phyloP scores from a whole-genome alignment of 1,140 invertebrate species.

The Atta colombica region DNA sequence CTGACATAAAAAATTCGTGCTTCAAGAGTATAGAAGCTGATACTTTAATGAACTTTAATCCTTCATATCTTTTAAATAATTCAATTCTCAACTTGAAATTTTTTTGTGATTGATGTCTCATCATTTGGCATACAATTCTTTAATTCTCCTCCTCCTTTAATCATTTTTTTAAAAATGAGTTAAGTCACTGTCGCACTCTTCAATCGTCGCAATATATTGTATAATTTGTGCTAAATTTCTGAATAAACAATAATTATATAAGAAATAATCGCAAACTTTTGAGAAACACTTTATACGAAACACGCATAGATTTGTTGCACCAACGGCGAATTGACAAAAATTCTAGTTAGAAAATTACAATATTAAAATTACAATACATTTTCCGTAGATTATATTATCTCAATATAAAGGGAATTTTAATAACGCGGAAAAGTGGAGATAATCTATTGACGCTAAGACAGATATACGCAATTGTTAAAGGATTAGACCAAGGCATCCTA shows the following conservation, averaged over 20 bases:
- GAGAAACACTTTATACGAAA: slow-evolving; percentile 17
- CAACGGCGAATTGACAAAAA: not conserved
- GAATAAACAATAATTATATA: slow-evolving; percentile 20
- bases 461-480: not conserved
- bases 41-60: no score
- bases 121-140: not conserved
- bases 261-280: slow-evolving; percentile 2
- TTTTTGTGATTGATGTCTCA: no score
- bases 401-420: not conserved
- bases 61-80: no score
- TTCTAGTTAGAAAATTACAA: not conserved
- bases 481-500: no score
- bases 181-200: not conserved
- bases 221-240: not conserved
- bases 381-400: not conserved
- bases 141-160: not conserved
- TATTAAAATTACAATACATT: slow-evolving; percentile 1
- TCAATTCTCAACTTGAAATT: no score
- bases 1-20: no score
- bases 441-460: slow-evolving; percentile 2
- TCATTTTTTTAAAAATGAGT: not conserved
- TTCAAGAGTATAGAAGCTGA: no score
- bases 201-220: slow-evolving; percentile 10
- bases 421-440: not conserved
- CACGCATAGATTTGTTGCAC: slow-evolving; percentile 13